These are phyloP conservation scores for Poecilus cupreus DNA, from an alignment of 2,888 invertebrate species.

Conservation along the genomic window DNA sequence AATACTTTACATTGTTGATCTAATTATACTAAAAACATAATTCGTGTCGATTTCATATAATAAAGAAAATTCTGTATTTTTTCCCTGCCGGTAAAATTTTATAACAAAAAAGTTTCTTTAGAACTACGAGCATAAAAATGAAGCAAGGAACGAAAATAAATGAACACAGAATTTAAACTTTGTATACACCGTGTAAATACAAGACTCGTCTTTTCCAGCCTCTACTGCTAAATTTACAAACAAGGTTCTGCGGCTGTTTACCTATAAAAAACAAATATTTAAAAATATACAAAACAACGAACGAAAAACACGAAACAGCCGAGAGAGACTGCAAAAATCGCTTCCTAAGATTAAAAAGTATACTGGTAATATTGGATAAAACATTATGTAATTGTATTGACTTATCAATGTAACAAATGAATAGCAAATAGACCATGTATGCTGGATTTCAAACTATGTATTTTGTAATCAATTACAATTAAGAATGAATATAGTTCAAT, in stretches of 20 bases:
- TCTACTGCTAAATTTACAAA: conserved; percentile 6
- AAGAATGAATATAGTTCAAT: too few species aligned
- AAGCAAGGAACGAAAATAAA: conserved; percentile 24
- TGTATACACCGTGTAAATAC: conserved; percentile 24
- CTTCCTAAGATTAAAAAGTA: background rate
- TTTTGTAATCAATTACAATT: too few species aligned
- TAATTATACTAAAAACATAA: background rate
- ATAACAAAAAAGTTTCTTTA: background rate
- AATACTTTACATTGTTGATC: too few species aligned
- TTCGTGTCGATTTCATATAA: too few species aligned
- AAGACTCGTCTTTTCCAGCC: conserved; percentile 19
- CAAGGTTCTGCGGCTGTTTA: background rate
- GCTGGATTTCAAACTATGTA: too few species aligned
- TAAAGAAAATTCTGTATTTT: background rate
- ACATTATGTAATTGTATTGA: too few species aligned
- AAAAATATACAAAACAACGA: conserved; percentile 22
- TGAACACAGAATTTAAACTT: conserved; percentile 35
- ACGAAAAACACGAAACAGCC: background rate
- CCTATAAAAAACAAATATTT: conserved; percentile 25
- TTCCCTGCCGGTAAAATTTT: background rate
- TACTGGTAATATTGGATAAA: too few species aligned
- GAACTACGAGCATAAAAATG: background rate
- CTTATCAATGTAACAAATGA: too few species aligned
- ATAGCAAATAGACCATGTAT: too few species aligned
- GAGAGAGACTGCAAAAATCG: background rate